Base-by-base conservation (phyloP, 2,113 vertebrate species). In the Pseudorasbora parva region DNA sequence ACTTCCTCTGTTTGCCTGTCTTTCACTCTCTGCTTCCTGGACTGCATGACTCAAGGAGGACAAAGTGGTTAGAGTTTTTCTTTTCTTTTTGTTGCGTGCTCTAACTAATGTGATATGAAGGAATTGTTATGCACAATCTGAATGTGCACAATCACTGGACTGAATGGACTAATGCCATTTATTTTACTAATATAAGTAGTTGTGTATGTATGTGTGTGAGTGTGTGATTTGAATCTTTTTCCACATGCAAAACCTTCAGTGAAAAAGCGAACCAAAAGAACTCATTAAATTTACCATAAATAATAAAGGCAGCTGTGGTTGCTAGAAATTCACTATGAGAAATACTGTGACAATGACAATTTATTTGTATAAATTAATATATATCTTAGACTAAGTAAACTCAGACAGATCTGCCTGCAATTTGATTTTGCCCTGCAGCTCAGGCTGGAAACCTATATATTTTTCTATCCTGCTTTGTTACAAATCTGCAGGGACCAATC, bases 61-160 rank as follows among this genome's bases (percentile, higher is more conserved):
- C 95, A 99, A 98, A 99, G 97, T 98, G 98, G 98, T 99, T 98
- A 99, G 97, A 97, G 96, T 96, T 93, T 93, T 90, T 92, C 91
- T 77, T 91, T 78, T 92, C 80, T 83, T 82, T 86, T 47, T 84
- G 37, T 84, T 87, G 89, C 17, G 56, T 66, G 68, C 57, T 54
- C 85, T 75, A 37, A 68, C 69, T 72, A 51, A 87, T 87, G 78
- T 60, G 43, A 77, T 78, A 78, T 81, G n/a, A 62, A 25, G 5
- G 78, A 83, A 45, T 83, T 79, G 49, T 30, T 64, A 30, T 14
- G 19, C 37, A 37, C 37, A 37, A 7, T 23, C 74, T 51, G 21
- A 73, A 30, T 78, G 72, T 60, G 73, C 23, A 75, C 41, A 69
- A 23, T 78, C 75, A 57, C 33, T 15, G 75, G 10, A 41, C 41